These are phyloP conservation scores for Melopsittacus undulatus DNA, from an alignment of 2,797 vertebrate genomes.

Conservation along the genomic window DNA sequence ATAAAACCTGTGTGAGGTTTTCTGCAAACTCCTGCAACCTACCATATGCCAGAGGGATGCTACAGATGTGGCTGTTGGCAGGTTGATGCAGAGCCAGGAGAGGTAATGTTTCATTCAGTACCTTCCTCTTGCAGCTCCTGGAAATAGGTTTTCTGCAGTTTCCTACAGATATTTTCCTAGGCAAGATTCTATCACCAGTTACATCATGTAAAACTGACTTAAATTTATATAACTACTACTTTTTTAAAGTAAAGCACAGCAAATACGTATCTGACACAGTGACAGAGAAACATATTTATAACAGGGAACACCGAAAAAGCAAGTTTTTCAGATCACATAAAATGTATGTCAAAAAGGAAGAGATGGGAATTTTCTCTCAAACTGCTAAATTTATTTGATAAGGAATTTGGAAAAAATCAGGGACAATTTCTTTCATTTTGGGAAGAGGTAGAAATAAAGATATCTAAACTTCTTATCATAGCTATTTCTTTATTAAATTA, in stretches of 20 bases:
- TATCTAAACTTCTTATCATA: background rate
- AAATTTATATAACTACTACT: background rate
- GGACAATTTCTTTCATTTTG: background rate
- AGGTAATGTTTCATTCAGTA: background rate
- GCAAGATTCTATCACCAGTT: background rate
- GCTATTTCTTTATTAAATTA: background rate
- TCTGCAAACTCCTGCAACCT: background rate
- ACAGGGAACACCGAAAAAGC: background rate
- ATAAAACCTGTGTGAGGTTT: background rate
- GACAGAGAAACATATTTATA: background rate
- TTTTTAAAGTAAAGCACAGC: background rate
- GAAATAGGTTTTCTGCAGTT: slow-evolving; percentile 20
- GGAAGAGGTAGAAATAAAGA: background rate
- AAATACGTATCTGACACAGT: background rate
- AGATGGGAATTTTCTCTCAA: background rate
- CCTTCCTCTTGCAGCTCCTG: background rate
- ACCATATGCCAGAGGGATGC: rapidly evolving
- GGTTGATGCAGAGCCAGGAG: background rate
- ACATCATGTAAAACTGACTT: background rate
- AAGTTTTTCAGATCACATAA: background rate
- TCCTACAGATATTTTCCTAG: slow-evolving; percentile 13
- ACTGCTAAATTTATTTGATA: background rate
- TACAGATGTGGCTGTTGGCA: background rate
- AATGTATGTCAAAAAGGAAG: background rate
- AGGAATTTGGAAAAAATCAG: background rate